A percentile compares a stretch with the other conserved stretches of the same genome.
phyloP scores from a whole-genome alignment of 2,113 vertebrate genomes.

The Asarcornis scutulata region DNA sequence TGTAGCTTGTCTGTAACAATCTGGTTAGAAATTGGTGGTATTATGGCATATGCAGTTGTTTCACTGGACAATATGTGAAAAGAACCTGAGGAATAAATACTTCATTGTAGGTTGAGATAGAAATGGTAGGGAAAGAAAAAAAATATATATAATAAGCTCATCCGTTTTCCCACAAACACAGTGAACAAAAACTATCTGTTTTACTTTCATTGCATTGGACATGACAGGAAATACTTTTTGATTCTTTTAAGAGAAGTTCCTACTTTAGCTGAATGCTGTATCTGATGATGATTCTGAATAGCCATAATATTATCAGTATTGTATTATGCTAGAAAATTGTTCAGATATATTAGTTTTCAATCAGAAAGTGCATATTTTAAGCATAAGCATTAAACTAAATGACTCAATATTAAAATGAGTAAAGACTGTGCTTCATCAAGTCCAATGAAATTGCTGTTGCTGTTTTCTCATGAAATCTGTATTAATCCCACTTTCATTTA shows the following conservation, averaged over 20 bases:
- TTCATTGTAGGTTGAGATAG: background rate
- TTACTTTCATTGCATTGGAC: background rate
- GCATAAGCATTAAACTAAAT: background rate
- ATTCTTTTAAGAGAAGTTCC: background rate
- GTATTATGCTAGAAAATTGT: background rate
- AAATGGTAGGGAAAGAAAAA: background rate
- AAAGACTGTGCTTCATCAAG: background rate
- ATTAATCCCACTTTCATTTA: slow-evolving; percentile 7
- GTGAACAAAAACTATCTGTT: slow-evolving; percentile 9
- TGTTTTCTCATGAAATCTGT: background rate
- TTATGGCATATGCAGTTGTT: background rate
- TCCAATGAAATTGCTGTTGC: background rate
- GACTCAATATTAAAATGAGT: slow-evolving; percentile 36
- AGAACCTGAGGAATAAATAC: background rate
- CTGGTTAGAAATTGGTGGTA: background rate
- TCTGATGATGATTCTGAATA: background rate
- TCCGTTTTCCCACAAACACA: background rate
- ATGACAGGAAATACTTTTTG: background rate
- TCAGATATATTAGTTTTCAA: slow-evolving; percentile 23
- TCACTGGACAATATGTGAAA: background rate
- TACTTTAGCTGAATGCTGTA: background rate
- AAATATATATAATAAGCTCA: background rate
- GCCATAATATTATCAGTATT: background rate
- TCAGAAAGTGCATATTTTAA: background rate
- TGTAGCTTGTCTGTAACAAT: slow-evolving; percentile 6